Conservation (phyloP, 2,888 invertebrate genomes). For the Agonopterix subpropinquella region DNA sequence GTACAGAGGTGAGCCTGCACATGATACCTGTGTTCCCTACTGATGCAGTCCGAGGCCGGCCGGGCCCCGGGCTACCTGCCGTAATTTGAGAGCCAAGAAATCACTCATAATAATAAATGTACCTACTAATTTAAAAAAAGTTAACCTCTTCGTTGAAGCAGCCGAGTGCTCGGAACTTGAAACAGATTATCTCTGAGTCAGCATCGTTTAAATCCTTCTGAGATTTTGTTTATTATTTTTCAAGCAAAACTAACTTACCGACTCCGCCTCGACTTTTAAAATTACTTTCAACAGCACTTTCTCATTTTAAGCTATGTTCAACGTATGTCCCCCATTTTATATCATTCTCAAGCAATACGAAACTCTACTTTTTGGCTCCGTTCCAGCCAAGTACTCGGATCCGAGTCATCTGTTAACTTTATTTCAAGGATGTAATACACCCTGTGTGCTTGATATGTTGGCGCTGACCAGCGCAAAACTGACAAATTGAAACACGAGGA, state of each 20-base stretch:
- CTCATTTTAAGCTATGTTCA: constrained; percentile 29
- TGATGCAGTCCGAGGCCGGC: constrained; percentile 30
- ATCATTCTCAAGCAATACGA: constrained; percentile 47
- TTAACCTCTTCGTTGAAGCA: constrained; percentile 38
- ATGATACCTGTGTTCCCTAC: constrained; percentile 27
- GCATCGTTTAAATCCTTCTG: constrained; percentile 9
- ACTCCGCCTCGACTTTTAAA: constrained; percentile 9
- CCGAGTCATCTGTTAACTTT: constrained; percentile 52
- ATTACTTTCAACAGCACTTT: constrained; percentile 27
- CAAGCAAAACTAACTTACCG: neutral
- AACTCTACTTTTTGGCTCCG: constrained; percentile 41
- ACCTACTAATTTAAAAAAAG: constrained; percentile 63
- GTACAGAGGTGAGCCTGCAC: constrained; percentile 51
- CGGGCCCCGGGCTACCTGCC: constrained; percentile 66
- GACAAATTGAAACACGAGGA: neutral
- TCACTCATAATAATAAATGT: constrained; percentile 72
- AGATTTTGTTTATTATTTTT: constrained; percentile 5
- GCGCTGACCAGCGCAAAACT: neutral
- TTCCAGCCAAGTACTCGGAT: constrained; percentile 45
- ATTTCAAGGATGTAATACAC: constrained; percentile 38
- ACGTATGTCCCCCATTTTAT: constrained; percentile 40
- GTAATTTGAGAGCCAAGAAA: constrained; percentile 67
- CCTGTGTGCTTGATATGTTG: constrained; percentile 13
- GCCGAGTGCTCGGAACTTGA: constrained; percentile 17
- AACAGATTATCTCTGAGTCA: constrained; percentile 50